These are phyloP conservation scores for Deilephila elpenor DNA, from an alignment of 2,888 invertebrate species.

Conservation along the genomic window DNA sequence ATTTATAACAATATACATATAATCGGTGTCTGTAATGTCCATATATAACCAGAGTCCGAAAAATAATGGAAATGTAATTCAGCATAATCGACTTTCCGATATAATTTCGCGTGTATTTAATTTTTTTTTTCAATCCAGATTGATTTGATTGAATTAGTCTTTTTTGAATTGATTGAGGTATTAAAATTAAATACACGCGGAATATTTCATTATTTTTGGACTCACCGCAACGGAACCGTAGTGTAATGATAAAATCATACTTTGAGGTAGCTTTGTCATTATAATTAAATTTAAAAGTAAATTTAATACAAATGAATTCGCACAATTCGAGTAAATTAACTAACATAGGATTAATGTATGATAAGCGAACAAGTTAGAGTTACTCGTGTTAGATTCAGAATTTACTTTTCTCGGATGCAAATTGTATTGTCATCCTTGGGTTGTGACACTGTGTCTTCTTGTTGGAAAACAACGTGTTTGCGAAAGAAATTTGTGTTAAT, in stretches of 20 bases:
- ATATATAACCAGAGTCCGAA: slow-evolving; percentile 1
- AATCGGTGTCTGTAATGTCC: slow-evolving; percentile 78
- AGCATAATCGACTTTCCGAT: neutral
- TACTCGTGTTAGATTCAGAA: slow-evolving; percentile 31
- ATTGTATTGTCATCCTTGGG: neutral
- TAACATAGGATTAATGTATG: slow-evolving; percentile 68
- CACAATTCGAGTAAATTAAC: slow-evolving; percentile 80
- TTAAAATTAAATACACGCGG: neutral
- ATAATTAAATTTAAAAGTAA: slow-evolving; percentile 62
- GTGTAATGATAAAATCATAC: slow-evolving; percentile 51
- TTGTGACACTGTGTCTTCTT: neutral
- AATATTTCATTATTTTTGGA: slow-evolving; percentile 4
- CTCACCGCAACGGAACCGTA: slow-evolving; percentile 43
- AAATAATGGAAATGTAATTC: neutral
- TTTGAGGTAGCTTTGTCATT: slow-evolving; percentile 78
- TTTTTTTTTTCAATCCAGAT: neutral
- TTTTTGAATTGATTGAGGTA: neutral
- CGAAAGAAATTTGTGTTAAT: too few relatives aligned
- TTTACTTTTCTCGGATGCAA: neutral
- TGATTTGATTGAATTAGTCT: neutral
- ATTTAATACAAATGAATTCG: slow-evolving; percentile 66
- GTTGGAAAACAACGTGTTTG: neutral
- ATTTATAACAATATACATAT: slow-evolving; percentile 63
- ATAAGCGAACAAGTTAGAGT: slow-evolving; percentile 28
- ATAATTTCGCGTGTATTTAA: neutral